These are phyloP conservation scores for Atethmia centrago DNA, from an alignment of 2,888 invertebrate species.

Conservation along the genomic window DNA sequence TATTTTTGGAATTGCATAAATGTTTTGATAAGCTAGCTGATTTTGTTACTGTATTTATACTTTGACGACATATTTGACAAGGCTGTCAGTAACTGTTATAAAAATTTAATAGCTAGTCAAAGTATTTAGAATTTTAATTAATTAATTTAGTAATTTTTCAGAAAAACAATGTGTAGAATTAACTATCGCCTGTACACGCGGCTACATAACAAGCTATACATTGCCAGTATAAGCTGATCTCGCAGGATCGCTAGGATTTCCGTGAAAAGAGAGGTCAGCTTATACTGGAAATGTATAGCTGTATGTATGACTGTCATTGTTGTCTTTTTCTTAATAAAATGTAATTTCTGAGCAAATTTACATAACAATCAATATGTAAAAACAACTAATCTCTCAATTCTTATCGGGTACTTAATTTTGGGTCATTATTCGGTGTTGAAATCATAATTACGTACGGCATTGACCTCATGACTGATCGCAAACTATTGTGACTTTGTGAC, in stretches of 20 bases:
- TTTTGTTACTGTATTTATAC: background rate
- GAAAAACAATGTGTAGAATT: constrained; percentile 2
- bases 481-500: constrained; percentile 39
- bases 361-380: background rate
- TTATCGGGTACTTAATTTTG: constrained; percentile 42
- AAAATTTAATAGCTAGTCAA: background rate
- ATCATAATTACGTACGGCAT: constrained; percentile 57
- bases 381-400: constrained; percentile 14
- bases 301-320: background rate
- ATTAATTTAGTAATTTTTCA: background rate
- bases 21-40: background rate
- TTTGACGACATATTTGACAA: background rate
- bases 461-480: constrained; percentile 53
- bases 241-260: too few relatives aligned
- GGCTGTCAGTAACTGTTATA: background rate
- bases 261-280: too few relatives aligned
- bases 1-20: background rate
- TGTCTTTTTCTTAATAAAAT: constrained; percentile 1
- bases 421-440: constrained; percentile 47
- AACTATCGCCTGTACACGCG: background rate
- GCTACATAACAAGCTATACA: too few relatives aligned
- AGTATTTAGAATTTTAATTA: background rate
- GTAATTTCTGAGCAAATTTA: constrained; percentile 3
- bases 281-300: too few relatives aligned
- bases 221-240: too few relatives aligned